phyloP scores from a whole-genome alignment of 2,797 vertebrate species.

The Anableps anableps region DNA sequence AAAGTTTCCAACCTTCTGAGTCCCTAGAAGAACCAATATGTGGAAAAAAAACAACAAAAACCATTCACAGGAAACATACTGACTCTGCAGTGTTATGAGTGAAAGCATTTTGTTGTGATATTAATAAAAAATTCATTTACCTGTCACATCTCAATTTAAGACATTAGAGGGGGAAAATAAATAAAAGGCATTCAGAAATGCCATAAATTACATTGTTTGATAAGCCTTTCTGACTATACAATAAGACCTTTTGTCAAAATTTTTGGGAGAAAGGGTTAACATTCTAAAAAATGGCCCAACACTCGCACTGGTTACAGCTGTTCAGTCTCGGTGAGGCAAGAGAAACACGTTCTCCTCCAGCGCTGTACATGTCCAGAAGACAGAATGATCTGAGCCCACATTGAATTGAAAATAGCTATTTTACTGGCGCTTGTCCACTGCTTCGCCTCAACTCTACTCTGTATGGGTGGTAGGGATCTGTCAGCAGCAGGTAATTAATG shows the following conservation, averaged over 20 bases:
- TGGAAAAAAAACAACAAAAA: background rate
- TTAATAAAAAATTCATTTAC: too few species aligned
- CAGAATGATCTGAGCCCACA: conserved; percentile 51
- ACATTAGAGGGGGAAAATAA: background rate
- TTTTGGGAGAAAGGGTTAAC: background rate
- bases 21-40: background rate
- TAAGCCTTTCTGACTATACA: background rate
- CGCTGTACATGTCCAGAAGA: conserved; percentile 19
- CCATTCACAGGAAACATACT: background rate
- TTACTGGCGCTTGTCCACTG: conserved; percentile 46
- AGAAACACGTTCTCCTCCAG: conserved; percentile 34
- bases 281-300: background rate
- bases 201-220: background rate
- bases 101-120: background rate
- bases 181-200: background rate
- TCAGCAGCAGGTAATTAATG: conserved; percentile 70
- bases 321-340: background rate
- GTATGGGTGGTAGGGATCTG: conserved; percentile 64
- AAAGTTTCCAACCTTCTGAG: background rate
- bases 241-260: background rate
- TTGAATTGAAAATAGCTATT: conserved; percentile 27
- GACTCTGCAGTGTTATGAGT: background rate
- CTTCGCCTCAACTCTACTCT: conserved; percentile 39
- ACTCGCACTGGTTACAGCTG: background rate
- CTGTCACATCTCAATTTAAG: background rate